These are phyloP conservation scores for Drosophila pseudotalamancana DNA, from an alignment of 2,888 invertebrate species.

Conservation along the genomic window DNA sequence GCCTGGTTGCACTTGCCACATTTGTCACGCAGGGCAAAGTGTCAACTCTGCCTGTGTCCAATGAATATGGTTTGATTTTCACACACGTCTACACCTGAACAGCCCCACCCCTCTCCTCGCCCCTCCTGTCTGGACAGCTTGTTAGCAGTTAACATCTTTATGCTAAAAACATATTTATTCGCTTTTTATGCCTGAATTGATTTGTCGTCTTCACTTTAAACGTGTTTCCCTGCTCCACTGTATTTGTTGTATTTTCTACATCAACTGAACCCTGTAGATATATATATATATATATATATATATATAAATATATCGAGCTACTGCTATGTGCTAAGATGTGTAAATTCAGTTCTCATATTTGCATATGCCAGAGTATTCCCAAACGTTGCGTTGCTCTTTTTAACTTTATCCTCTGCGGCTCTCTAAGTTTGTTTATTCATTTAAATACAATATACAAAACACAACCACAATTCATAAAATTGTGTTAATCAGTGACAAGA, in stretches of 20 bases:
- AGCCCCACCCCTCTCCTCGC: background rate
- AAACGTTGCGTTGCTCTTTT: slow-evolving; percentile 35
- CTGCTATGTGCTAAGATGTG: slow-evolving; percentile 51
- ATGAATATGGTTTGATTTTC: slow-evolving; percentile 29
- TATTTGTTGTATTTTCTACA: slow-evolving; percentile 22
- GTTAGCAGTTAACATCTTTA: slow-evolving; percentile 79
- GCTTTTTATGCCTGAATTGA: slow-evolving; percentile 81
- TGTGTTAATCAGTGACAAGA: slow-evolving; percentile 64
- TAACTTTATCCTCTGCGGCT: slow-evolving; percentile 50
- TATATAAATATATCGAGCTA: slow-evolving; percentile 4
- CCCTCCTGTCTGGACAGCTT: slow-evolving; percentile 43
- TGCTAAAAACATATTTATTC: slow-evolving; percentile 80
- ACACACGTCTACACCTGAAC: slow-evolving; percentile 41
- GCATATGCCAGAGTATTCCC: slow-evolving; percentile 57
- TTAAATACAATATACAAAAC: slow-evolving; percentile 44
- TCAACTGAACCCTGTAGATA: slow-evolving; percentile 18
- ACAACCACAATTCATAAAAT: slow-evolving; percentile 26
- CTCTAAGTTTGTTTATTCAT: slow-evolving; percentile 69
- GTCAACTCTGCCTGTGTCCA: slow-evolving; percentile 44
- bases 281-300: slow-evolving; percentile 2
- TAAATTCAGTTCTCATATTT: slow-evolving; percentile 60
- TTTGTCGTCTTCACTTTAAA: slow-evolving; percentile 75
- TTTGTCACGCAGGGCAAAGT: slow-evolving; percentile 35
- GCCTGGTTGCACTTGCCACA: slow-evolving; percentile 14
- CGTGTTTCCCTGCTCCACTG: slow-evolving; percentile 55